Evolutionary conservation across 2,888 invertebrate genomes (phyloP), one percentile per base, ranked within the genome.

Genomic region (Ctenicera cuprea): DNA sequence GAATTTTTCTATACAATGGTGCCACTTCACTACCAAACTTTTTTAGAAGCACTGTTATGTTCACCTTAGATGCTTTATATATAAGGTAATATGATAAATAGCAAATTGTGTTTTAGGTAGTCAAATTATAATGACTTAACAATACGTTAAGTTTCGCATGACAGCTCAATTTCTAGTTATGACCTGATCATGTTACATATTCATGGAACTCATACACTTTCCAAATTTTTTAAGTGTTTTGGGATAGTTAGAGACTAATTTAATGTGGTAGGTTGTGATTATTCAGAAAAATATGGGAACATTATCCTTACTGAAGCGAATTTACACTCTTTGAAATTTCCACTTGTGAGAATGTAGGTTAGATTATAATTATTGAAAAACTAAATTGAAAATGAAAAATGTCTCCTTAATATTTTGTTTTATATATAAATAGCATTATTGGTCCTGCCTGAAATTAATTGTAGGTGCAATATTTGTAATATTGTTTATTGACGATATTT

Each of bases 61-160:
- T 84, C 81, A 84, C 82, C 80, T 70, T 83, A 84, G 80, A 82
- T 82, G 83, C 83, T 83, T 83, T 84, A 82, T 82, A 82, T 81
- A 82, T 82, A 80, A 77, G 69, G 71, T 75, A 74, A 73, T 72
- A 73, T 59, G 54, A 81, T 76, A 76, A 82, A 82, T 83, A 85
- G 83, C 82, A 80, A 82, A 83, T 83, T 84, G 83, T 85, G 84
- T 85, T 84, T 83, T 85, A 84, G 81, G 75, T 73, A 73, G 78
- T 74, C 76, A 77, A 77, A 75, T 77, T 77, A 68, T 65, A 77
- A 78, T 74, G 68, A 77, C 76, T 75, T 72, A 71, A 75, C 75
- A 57, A 12, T 74, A 63, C 50, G 74, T 77, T 77, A 73, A 79
- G 82, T 81, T 81, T 81, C 82, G 83, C 83, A 84, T 84, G 83